Conservation (phyloP, 2,888 invertebrate species). For the Harpalus rubripes region DNA sequence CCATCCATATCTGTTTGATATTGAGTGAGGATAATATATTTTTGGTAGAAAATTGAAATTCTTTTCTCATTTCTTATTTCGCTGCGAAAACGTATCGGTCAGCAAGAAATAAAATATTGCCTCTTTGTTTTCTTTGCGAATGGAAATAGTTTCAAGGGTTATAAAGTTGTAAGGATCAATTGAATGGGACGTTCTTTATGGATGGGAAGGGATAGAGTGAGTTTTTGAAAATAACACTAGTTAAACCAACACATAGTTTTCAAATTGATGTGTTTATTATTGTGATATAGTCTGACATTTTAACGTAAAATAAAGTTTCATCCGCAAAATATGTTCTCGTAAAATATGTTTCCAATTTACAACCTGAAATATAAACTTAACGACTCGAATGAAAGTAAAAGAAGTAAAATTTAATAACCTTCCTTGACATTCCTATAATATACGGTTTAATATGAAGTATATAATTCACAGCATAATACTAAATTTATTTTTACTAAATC, state of each 20-base stretch:
- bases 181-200: neutral
- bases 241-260: constrained; percentile 32
- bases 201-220: neutral
- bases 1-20: constrained; percentile 63
- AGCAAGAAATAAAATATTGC: constrained; percentile 42
- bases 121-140: constrained; percentile 28
- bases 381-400: neutral
- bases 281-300: neutral
- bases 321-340: neutral
- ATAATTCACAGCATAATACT: neutral
- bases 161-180: constrained; percentile 28
- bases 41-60: constrained; percentile 57
- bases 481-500: neutral
- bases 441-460: neutral
- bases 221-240: constrained; percentile 34
- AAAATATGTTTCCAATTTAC: constrained; percentile 4
- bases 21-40: constrained; percentile 61
- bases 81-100: constrained; percentile 26
- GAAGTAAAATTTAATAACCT: neutral
- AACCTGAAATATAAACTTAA: constrained; percentile 9
- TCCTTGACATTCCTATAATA: neutral
- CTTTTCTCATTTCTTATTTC: constrained; percentile 59
- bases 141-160: constrained; percentile 21
- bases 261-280: constrained; percentile 32
- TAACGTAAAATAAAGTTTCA: neutral